Conservation (phyloP, 2,888 invertebrate genomes). For the Leptopilina myrica region DNA sequence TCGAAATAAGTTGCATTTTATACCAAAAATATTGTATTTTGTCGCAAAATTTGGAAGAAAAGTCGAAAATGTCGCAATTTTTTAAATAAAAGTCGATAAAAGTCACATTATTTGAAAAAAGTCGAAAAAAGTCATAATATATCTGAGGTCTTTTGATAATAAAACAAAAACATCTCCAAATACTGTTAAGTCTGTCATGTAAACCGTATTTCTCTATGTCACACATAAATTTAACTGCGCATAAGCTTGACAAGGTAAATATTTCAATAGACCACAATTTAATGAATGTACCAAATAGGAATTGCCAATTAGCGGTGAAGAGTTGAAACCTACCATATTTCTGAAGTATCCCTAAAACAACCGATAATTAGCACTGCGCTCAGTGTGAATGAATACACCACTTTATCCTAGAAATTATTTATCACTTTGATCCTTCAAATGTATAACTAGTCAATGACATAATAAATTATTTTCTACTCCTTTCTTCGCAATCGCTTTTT, state of each 20-base stretch:
- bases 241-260: slow-evolving; percentile 54
- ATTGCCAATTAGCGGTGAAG: slow-evolving; percentile 56
- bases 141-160: not conserved
- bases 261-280: slow-evolving; percentile 53
- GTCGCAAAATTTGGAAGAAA: too few relatives aligned
- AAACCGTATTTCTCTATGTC: not conserved
- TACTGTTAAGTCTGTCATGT: slow-evolving; percentile 45
- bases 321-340: slow-evolving; percentile 21
- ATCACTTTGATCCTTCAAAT: too few relatives aligned
- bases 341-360: not conserved
- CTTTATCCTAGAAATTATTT: not conserved
- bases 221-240: not conserved
- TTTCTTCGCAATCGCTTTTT: not conserved
- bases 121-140: too few relatives aligned
- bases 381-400: not conserved
- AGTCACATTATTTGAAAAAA: too few relatives aligned
- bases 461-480: not conserved
- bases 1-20: too few relatives aligned
- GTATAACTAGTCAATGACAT: not conserved
- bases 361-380: not conserved
- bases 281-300: slow-evolving; percentile 53
- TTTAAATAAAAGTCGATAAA: too few relatives aligned
- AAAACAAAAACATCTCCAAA: slow-evolving; percentile 28
- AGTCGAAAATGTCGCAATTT: too few relatives aligned
- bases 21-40: too few relatives aligned